Evolutionary conservation across 2,888 invertebrate genomes (phyloP).

Genomic region (Graphium colonna): DNA sequence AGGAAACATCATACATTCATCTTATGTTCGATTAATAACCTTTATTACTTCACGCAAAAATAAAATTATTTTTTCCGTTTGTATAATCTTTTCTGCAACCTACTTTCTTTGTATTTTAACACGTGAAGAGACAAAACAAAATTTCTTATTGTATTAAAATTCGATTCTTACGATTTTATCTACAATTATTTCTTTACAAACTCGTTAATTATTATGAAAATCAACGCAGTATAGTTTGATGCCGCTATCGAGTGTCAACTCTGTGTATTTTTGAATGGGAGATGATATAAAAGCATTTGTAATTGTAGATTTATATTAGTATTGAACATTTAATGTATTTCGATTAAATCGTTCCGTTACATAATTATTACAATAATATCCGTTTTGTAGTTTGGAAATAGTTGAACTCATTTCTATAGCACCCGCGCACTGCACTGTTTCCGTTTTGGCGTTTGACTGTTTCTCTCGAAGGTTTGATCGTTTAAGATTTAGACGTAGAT

Average conservation of each 20-base stretch:
- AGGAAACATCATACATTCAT: no score
- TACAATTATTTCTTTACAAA: no score
- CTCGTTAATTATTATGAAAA: no score
- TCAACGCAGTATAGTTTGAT: conserved; percentile 35
- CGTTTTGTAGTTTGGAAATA: conserved; percentile 6
- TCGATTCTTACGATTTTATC: no score
- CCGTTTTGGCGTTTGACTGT: conserved; percentile 14
- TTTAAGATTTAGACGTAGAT: conserved; percentile 19
- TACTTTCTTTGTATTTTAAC: no score
- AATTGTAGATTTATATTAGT: conserved; percentile 17
- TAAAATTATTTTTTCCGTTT: no score
- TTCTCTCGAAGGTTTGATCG: conserved; percentile 19
- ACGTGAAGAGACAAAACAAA: no score
- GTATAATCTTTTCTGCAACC: no score
- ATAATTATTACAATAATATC: no score
- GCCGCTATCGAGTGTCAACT: conserved; percentile 33
- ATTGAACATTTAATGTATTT: conserved; percentile 3
- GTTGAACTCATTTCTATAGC: not conserved
- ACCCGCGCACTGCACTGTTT: conserved; percentile 10
- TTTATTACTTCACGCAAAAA: no score
- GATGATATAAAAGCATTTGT: conserved; percentile 17
- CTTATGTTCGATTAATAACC: no score
- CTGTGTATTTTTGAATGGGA: conserved; percentile 36
- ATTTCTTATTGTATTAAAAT: not conserved
- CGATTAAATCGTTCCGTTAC: not conserved